Conservation (phyloP, 2,113 vertebrate species). For the Carassius auratus region DNA sequence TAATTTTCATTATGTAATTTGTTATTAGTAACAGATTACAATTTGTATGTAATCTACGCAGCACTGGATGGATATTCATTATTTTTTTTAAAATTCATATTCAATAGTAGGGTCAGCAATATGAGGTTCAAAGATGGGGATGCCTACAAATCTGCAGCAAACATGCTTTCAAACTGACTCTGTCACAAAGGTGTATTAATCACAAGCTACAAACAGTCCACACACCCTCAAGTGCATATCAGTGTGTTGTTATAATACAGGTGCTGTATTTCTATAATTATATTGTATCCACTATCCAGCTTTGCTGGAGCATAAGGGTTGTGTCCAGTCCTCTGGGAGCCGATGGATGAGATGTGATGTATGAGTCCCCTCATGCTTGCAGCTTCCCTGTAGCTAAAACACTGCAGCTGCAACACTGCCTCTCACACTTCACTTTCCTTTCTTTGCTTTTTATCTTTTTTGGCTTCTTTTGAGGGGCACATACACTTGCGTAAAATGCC, state of each 20-base stretch:
- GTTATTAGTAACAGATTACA: no score
- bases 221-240: not conserved
- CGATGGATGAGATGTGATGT: slow-evolving; percentile 34
- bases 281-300: not conserved
- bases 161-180: not conserved
- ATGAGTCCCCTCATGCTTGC: not conserved
- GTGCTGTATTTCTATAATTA: not conserved
- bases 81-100: not conserved
- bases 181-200: not conserved
- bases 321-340: slow-evolving; percentile 26
- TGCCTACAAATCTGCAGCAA: not conserved
- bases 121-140: not conserved
- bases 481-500: not conserved
- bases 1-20: no score
- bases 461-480: not conserved
- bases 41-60: no score
- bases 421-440: not conserved
- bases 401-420: not conserved
- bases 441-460: not conserved
- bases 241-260: not conserved
- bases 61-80: not conserved
- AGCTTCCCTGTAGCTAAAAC: slow-evolving; percentile 34
- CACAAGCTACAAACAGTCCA: not conserved
- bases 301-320: slow-evolving; percentile 18
- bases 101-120: not conserved